Evolutionary conservation across 2,797 vertebrate genomes (phyloP).

Genomic region (Sorex maritimensis): DNA sequence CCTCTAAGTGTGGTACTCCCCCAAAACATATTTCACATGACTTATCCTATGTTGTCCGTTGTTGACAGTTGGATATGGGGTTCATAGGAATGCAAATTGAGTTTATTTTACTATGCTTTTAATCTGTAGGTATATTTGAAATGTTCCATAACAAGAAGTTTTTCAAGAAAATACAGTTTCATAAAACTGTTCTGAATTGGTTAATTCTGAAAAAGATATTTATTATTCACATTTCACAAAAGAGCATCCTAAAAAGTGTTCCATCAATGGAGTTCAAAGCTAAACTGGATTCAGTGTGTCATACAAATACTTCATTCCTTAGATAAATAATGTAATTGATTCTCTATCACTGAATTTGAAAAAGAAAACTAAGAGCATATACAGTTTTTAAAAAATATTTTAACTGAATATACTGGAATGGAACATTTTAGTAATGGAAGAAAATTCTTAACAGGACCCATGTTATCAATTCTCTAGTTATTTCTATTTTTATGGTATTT

Average conservation of each 20-base stretch:
- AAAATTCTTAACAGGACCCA: not conserved
- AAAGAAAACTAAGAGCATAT: not conserved
- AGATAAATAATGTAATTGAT: not conserved
- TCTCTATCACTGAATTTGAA: not conserved
- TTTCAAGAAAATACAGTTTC: slow-evolving; percentile 40
- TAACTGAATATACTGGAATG: slow-evolving; percentile 6
- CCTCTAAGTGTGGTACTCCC: too few relatives aligned
- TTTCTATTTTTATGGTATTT: slow-evolving; percentile 55
- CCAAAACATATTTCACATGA: not conserved
- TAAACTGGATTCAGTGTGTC: not conserved
- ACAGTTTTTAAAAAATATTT: slow-evolving; percentile 6
- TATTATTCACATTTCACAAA: not conserved
- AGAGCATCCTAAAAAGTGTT: not conserved
- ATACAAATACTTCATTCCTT: not conserved
- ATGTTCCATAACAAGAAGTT: slow-evolving; percentile 28
- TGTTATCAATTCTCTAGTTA: slow-evolving; percentile 5
- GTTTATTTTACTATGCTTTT: slow-evolving; percentile 26
- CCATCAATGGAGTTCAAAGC: not conserved
- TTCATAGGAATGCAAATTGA: not conserved
- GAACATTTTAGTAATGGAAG: not conserved
- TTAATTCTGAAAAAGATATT: slow-evolving; percentile 43
- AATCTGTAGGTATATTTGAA: slow-evolving; percentile 26
- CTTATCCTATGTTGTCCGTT: not conserved
- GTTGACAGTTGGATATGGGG: not conserved
- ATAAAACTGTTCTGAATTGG: slow-evolving; percentile 10